Conservation (phyloP, 2,888 invertebrate genomes). For the Nomada hirtipes region DNA sequence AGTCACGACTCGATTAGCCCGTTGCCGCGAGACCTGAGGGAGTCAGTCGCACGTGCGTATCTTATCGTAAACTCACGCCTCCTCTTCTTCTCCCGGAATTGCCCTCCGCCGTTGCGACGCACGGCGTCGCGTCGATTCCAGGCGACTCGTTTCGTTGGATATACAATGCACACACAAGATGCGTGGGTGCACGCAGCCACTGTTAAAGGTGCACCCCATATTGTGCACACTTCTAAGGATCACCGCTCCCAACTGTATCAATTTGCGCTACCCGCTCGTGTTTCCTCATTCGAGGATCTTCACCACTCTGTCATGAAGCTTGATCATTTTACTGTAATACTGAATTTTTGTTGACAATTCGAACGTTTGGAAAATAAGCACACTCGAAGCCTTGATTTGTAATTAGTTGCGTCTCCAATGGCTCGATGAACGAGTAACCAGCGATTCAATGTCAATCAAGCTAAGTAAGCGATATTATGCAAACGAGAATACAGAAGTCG, state of each 20-base stretch:
- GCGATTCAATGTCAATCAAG: too few relatives aligned
- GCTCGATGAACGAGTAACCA: too few relatives aligned
- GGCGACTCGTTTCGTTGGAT: slow-evolving; percentile 43
- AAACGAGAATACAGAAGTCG: too few relatives aligned
- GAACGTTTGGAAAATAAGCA: not conserved
- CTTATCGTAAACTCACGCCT: slow-evolving; percentile 72
- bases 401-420: too few relatives aligned
- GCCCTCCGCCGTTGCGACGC: slow-evolving; percentile 36
- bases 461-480: too few relatives aligned
- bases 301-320: not conserved
- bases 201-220: slow-evolving; percentile 68
- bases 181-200: slow-evolving; percentile 64
- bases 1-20: slow-evolving; percentile 68
- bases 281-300: not conserved
- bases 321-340: too few relatives aligned
- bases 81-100: slow-evolving; percentile 68
- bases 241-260: slow-evolving; percentile 64
- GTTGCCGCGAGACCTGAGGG: slow-evolving; percentile 51
- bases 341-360: not conserved
- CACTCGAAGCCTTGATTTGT: too few relatives aligned
- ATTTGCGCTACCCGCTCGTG: slow-evolving; percentile 54
- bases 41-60: slow-evolving; percentile 57
- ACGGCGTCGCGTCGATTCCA: slow-evolving; percentile 28
- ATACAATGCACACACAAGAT: not conserved
- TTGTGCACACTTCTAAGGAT: slow-evolving; percentile 60